Base-by-base conservation (phyloP, 2,113 vertebrate genomes). In the Ranitomeya imitator region DNA sequence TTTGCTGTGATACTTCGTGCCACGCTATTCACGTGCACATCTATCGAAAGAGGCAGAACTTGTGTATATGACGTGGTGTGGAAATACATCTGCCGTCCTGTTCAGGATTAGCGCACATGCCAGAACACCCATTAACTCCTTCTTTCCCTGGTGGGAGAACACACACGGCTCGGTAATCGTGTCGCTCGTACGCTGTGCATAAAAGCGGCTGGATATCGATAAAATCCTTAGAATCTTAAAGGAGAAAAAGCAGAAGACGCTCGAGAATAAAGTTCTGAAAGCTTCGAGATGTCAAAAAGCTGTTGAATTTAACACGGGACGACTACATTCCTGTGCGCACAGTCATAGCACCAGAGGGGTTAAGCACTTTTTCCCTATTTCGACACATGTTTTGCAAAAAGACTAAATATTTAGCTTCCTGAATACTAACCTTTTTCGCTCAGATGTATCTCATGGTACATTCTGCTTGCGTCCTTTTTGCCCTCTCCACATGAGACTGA, bases 341-440 rank as follows among this genome's bases (percentile, higher is more conserved):
- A 15, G 71, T 61, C 23, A 4, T 7, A n/a, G 21, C 45, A 26
- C 45, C 21, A 23, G 45, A 69, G 31, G 21, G 65, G 82, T 84
- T 84, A 71, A 84, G 26, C 45, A 4, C 11, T 37, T n/a, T 14
- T 73, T 21, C 12, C 45, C 21, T 16, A 16, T 11, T 15, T 55
- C 3, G 0, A 21, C 82, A 69, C 45, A 55, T 71, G 81, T 54
- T 83, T 52, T 23, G 63, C 15, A 51, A 55, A 71, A 19, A 60
- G 5, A 65, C 82, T 69, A 92, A 86, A 90, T 91, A 87, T 92
- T 94, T 92, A 90, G 57, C 82, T 83, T 82, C 73, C 90, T 86
- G 37, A 52, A 23, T n/a, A 4, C 85, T 90, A 90, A 83, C 91
- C 65, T 55, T 69, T 92, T 91, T 92, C 78, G 77, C 21, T 55